Percentiles rank a stretch among this genome's conserved stretches.
Conservation (phyloP, 92 coral and sea anemone species). For the Paragorgia papillata region DNA sequence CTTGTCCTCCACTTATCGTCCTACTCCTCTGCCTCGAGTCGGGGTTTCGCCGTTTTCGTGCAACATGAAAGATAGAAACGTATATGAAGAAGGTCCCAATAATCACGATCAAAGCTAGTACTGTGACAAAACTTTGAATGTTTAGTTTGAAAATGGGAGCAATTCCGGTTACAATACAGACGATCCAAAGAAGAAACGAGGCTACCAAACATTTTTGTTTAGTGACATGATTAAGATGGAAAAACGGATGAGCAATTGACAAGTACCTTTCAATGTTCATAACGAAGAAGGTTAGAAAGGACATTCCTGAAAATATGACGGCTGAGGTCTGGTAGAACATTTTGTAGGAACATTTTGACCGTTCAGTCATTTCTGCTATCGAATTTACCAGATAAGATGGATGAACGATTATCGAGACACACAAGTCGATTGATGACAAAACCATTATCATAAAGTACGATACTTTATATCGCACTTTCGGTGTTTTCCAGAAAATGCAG, state of each 20-base stretch:
- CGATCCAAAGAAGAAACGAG: constrained; percentile 1
- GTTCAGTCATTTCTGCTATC: constrained; percentile 18
- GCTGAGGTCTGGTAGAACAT: constrained; percentile 18
- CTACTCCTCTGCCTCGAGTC: neutral
- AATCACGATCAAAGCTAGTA: constrained; percentile 12
- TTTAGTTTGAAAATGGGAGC: neutral
- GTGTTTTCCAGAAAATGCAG: constrained; percentile 37
- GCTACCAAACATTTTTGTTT: constrained; percentile 8
- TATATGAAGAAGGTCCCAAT: constrained; percentile 27
- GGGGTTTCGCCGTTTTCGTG: neutral
- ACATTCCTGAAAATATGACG: constrained; percentile 27
- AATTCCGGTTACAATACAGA: neutral
- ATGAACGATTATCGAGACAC: constrained; percentile 18
- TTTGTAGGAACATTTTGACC: constrained; percentile 24
- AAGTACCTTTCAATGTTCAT: constrained; percentile 32
- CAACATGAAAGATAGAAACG: constrained; percentile 22
- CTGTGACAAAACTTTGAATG: constrained; percentile 4
- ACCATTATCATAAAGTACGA: constrained; percentile 40
- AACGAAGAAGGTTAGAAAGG: constrained; percentile 25
- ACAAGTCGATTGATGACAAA: constrained; percentile 27
- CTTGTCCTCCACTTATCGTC: no score
- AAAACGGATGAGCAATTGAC: constrained; percentile 33
- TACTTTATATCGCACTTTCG: constrained; percentile 22
- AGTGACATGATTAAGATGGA: constrained; percentile 30
- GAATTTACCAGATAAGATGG: constrained; percentile 29